Evolutionary conservation across 2,113 vertebrate species (phyloP), one percentile per base, ranked within the genome.

Genomic region (Notarius lentiginosus): DNA sequence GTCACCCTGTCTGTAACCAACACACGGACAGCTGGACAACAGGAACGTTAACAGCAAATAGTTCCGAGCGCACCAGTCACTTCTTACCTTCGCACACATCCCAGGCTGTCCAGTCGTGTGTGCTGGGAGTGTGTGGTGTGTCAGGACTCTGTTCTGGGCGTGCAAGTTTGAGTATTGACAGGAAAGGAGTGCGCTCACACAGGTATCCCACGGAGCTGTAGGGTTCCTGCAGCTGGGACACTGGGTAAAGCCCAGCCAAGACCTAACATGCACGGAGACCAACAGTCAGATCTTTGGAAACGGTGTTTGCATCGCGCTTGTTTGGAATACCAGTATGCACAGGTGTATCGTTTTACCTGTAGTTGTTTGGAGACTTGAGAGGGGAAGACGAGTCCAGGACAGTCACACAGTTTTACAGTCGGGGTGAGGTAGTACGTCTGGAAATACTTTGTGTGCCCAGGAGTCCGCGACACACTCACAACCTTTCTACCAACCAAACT

Each of bases 371-470:
- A 93, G 7, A 98, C 96, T 1, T 90, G 92, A 0, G 97, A 98
- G 1, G 97, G 97, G 90, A 99, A 98, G 84, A 97, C 95, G 8
- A 98, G 96, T 49, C 97, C 97, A 0, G 97, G 97, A 89, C 97
- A 98, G 92, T 98, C 97, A 5, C 97, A 98, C 20, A 99, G 95
- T 82, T 97, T 97, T 66, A 99, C 96, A 0, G 95, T 94, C 14
- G 96, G 96, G 1, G 97, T 97, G 91, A 99, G 97, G 93, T 97
- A 98, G 92, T 98, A 98, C 4, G 97, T 99, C 95, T 99, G 97
- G 92, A 99, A 99, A 89, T 98, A 98, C 86, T 98, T 97, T 41
- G 97, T 99, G 91, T 98, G 97, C 24, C 97, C 97, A 0, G 97
- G 97, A 0, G 96, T 97, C 14, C 97, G 95, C 49, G 97, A 99